Evolutionary conservation across 2,888 invertebrate species (phyloP).

Genomic region (Drosophila yooni): DNA sequence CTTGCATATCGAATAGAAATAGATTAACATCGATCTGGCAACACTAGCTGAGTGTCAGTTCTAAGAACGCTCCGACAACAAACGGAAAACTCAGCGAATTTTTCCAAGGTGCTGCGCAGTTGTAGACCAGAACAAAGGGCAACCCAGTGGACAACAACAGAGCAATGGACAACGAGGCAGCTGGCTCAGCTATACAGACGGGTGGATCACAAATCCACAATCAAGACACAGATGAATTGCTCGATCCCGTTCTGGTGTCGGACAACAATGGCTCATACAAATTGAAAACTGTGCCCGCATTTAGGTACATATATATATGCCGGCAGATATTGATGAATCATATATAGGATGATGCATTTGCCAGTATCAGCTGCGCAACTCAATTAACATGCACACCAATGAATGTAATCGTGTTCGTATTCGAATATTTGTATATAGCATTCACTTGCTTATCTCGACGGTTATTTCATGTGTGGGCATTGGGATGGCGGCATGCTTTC

Average conservation of each 20-base stretch:
- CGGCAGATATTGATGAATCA: conserved; percentile 60
- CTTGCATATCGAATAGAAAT: conserved; percentile 4
- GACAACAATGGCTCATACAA: conserved; percentile 76
- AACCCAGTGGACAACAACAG: background rate
- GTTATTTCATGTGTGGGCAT: conserved; percentile 83
- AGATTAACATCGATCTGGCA: conserved; percentile 22
- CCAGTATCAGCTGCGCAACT: conserved; percentile 35
- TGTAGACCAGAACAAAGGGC: background rate
- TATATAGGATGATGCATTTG: conserved; percentile 26
- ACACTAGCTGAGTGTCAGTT: conserved; percentile 17
- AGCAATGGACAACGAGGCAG: conserved; percentile 38
- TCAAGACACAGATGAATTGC: conserved; percentile 76
- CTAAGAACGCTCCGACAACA: conserved; percentile 31
- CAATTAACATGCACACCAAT: conserved; percentile 29
- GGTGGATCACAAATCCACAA: conserved; percentile 35
- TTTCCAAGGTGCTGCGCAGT: conserved; percentile 45
- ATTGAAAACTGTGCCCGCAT: conserved; percentile 82
- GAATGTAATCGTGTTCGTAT: background rate
- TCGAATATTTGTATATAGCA: conserved; percentile 56
- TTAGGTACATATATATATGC: conserved; percentile 74
- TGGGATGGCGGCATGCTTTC: conserved; percentile 74
- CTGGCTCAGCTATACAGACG: conserved; percentile 48
- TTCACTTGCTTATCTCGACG: conserved; percentile 83
- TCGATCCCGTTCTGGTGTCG: conserved; percentile 83
- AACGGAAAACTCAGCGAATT: conserved; percentile 47